Evolutionary conservation across 2,113 vertebrate species (phyloP).

Genomic region (Platanista minor): DNA sequence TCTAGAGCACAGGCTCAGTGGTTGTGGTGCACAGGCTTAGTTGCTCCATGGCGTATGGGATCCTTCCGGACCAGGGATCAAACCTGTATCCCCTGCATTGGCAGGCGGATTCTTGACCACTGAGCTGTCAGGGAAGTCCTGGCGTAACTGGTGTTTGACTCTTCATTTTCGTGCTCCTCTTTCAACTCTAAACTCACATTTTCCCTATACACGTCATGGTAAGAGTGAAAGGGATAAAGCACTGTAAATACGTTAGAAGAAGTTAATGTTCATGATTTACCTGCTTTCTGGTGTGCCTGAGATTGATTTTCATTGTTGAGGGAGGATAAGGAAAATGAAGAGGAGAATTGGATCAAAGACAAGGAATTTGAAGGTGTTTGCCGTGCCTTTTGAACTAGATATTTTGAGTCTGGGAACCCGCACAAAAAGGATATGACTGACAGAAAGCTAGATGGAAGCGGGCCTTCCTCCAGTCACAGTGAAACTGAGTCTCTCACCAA

Average conservation of each 20-base stretch:
- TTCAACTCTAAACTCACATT: neutral
- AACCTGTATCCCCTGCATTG: too few relatives aligned
- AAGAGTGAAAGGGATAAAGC: neutral
- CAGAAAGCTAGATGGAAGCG: slow-evolving; percentile 25
- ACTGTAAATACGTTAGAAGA: neutral
- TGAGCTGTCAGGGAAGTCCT: too few relatives aligned
- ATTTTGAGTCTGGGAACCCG: slow-evolving; percentile 33
- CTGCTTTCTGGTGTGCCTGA: neutral
- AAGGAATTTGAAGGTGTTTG: neutral
- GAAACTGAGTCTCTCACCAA: slow-evolving; percentile 64
- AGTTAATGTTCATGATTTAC: neutral
- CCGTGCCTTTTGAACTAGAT: neutral
- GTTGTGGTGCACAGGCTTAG: too few relatives aligned
- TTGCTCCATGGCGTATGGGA: too few relatives aligned
- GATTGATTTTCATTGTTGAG: neutral
- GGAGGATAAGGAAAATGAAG: neutral
- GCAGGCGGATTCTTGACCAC: too few relatives aligned
- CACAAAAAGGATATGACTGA: slow-evolving; percentile 64
- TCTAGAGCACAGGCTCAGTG: too few relatives aligned
- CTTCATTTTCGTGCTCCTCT: slow-evolving; percentile 11
- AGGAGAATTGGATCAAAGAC: neutral
- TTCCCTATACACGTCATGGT: neutral
- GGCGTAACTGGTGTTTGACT: neutral
- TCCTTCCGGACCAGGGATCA: too few relatives aligned
- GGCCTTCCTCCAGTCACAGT: slow-evolving; percentile 53